Conservation (phyloP, 2,888 invertebrate genomes). For the Masnerella sp. region DNA sequence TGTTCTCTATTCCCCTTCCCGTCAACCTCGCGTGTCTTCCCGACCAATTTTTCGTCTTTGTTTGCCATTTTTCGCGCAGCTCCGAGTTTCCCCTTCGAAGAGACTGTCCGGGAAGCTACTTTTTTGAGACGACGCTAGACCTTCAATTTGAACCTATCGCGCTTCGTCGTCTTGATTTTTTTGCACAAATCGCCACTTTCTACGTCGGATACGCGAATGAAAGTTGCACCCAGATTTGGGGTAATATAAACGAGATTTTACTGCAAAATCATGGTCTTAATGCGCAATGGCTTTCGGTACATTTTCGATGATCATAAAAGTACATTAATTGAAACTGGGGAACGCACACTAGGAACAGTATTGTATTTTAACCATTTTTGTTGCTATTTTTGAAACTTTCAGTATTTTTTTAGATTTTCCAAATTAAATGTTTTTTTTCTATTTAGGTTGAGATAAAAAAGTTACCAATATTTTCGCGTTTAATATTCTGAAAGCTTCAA, state of each 20-base stretch:
- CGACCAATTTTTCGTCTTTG: slow-evolving; percentile 25
- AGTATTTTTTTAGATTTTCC: too few relatives aligned
- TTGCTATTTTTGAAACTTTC: too few relatives aligned
- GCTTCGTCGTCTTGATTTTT: slow-evolving; percentile 18
- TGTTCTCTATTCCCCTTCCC: slow-evolving; percentile 54
- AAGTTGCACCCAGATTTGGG: slow-evolving; percentile 53
- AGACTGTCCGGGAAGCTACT: too few relatives aligned
- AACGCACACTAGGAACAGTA: too few relatives aligned
- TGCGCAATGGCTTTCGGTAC: slow-evolving; percentile 1
- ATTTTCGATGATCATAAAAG: slow-evolving; percentile 22
- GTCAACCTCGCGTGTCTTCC: slow-evolving; percentile 26
- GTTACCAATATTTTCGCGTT: too few relatives aligned
- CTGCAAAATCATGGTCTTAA: slow-evolving; percentile 23
- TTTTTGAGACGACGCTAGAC: slow-evolving; percentile 8
- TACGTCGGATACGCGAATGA: slow-evolving; percentile 48
- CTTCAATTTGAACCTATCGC: slow-evolving; percentile 5
- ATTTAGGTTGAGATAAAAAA: too few relatives aligned
- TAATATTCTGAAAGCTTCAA: too few relatives aligned
- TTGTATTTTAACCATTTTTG: too few relatives aligned
- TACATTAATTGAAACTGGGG: too few relatives aligned
- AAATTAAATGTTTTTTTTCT: too few relatives aligned
- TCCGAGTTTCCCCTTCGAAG: slow-evolving; percentile 21
- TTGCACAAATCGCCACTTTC: slow-evolving; percentile 49
- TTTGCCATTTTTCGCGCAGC: not conserved
- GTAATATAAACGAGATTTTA: slow-evolving; percentile 51